Evolutionary conservation across 1,140 invertebrate species (phyloP), one percentile per base, ranked within the genome.

Genomic region (Trigoniulus corallinus): DNA sequence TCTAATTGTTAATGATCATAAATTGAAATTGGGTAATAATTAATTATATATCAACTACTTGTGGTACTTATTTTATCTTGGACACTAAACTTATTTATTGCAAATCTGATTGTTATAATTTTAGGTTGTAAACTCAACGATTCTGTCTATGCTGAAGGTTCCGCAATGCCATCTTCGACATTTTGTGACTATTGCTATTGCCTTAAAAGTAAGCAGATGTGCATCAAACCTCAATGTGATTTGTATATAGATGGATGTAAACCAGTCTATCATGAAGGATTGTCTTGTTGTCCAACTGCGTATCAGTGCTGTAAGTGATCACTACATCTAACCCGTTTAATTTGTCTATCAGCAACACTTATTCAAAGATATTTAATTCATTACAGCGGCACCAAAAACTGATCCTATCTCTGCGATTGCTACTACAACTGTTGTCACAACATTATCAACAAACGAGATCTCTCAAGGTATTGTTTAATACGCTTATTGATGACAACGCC

Each of bases 121-220:
- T n/a, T n/a, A n/a, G n/a, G n/a, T n/a, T 4, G 46, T 51, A 18
- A 39, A 45, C 50, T 52, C 13, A 20, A 48, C n/a, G 34, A 48
- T 24, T 43, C 79, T n/a, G 67, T 79, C 50, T 88, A 82, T 64
- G 80, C 76, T 10, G 79, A 81, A 34, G 87, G 87, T 0, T 88
- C 85, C 2, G 86, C 86, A 0, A 84, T 89, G 81, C 69, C 77
- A 51, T 78, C 80, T 2, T 78, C 76, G 12, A 75, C 76, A 46
- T 72, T 76, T 3, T 91, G 87, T 67, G 81, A 87, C 65, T 85
- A 87, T 62, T 91, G 87, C 66, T 91, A 85, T 66, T 91, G 87
- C 61, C 81, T 88, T 50, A 69, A 69, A 55, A 84, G 84, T 3
- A 68, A 72, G 47, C 75, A 84, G 58, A 78, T 76, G 56, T 91